A percentile compares a stretch with the other conserved stretches of the same genome.
Evolutionary conservation across 2,797 vertebrate species (phyloP).

Genomic region (Philypnodon macrostomus): DNA sequence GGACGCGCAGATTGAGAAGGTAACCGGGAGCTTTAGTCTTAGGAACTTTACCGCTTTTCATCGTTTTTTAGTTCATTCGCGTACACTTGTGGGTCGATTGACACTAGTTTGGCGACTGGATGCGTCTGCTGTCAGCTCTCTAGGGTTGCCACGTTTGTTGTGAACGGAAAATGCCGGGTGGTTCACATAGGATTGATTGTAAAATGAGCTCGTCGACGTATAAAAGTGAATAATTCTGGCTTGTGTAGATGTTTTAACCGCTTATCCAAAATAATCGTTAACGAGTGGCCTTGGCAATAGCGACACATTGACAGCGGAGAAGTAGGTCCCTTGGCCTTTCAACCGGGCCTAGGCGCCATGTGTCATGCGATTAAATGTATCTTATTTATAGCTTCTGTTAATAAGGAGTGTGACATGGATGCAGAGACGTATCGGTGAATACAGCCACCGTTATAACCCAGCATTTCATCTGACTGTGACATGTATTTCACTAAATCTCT

Average conservation of each 20-base stretch:
- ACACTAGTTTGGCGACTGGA: background rate
- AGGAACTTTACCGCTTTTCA: slow-evolving; percentile 34
- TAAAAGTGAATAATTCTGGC: background rate
- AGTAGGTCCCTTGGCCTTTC: slow-evolving; percentile 33
- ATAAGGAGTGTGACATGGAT: too few species aligned
- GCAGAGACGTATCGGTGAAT: too few species aligned
- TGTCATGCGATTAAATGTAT: too few species aligned
- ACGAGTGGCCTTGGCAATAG: accelerated
- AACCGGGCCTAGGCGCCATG: slow-evolving; percentile 59
- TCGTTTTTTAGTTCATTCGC: slow-evolving; percentile 7
- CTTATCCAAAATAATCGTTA: accelerated
- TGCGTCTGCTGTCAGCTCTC: accelerated
- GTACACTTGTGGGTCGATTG: background rate
- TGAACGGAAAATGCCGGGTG: slow-evolving; percentile 24
- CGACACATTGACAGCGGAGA: background rate
- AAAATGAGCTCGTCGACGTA: background rate
- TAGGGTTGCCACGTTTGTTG: background rate
- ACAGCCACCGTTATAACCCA: too few species aligned
- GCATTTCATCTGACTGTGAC: too few species aligned
- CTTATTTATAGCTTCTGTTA: too few species aligned
- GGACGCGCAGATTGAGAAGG: slow-evolving; percentile 78
- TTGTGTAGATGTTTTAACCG: too few species aligned
- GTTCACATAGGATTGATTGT: slow-evolving; percentile 43
- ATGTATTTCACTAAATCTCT: too few species aligned
- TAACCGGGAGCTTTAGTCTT: slow-evolving; percentile 37